Conservation (phyloP, 1,140 invertebrate genomes). For the Heliothis subflexa region DNA sequence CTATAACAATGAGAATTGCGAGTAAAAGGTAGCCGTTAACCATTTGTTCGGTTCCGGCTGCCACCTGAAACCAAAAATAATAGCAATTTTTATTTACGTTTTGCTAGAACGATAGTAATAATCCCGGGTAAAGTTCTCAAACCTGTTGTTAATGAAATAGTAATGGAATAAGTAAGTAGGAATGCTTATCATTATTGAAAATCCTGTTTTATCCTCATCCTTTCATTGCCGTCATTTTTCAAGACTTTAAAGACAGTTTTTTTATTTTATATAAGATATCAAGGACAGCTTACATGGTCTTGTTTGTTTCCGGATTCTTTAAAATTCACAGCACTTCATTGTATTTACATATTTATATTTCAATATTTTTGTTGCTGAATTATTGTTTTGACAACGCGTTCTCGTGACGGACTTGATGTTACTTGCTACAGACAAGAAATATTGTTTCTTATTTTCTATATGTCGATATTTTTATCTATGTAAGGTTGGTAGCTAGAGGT, state of each 20-base stretch:
- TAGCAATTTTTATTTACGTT: too few species aligned
- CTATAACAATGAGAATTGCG: conserved; percentile 44
- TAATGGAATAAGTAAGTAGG: too few species aligned
- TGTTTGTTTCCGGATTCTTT: background rate
- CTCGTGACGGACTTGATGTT: background rate
- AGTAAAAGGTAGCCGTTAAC: conserved; percentile 50
- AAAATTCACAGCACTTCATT: background rate
- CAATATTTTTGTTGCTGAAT: too few species aligned
- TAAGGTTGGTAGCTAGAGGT: background rate
- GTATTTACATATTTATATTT: too few species aligned
- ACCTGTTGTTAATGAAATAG: too few species aligned
- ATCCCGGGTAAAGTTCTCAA: too few species aligned
- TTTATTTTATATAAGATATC: background rate
- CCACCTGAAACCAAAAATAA: conserved; percentile 30
- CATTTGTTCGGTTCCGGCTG: conserved; percentile 52
- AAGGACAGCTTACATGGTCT: background rate
- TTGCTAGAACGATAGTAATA: too few species aligned
- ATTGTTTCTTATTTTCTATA: background rate
- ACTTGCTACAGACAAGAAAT: background rate
- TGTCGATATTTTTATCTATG: background rate
- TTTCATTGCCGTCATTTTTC: background rate
- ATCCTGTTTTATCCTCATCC: too few species aligned
- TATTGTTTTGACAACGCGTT: background rate
- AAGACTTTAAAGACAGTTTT: background rate
- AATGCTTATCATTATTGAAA: too few species aligned